Percentiles rank a stretch among this genome's conserved stretches.
These are phyloP conservation scores for Dilophus febrilis DNA, from an alignment of 2,888 invertebrate genomes.

Conservation along the genomic window DNA sequence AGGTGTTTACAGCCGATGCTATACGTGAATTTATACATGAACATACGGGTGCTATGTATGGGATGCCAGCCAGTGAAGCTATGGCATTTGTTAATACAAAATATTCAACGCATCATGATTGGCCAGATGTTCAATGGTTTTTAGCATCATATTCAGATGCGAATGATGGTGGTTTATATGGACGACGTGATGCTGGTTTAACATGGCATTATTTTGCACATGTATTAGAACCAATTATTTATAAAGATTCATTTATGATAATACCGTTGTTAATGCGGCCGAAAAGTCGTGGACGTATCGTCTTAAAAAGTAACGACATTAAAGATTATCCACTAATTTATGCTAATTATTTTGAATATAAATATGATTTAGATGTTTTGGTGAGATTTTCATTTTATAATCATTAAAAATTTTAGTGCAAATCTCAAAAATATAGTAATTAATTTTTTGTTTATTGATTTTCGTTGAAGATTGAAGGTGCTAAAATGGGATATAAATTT, in stretches of 20 bases:
- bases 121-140: conserved; percentile 66
- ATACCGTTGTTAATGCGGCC: conserved; percentile 57
- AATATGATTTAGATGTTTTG: conserved; percentile 50
- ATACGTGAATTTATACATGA: conserved; percentile 44
- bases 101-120: conserved; percentile 47
- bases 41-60: conserved; percentile 49
- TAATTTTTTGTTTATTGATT: no score
- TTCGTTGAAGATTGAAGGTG: conserved; percentile 62
- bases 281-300: conserved; percentile 48
- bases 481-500: conserved; percentile 46
- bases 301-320: conserved; percentile 50
- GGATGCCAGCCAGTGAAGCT: conserved; percentile 60
- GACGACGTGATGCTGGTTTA: conserved; percentile 48
- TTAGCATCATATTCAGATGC: conserved; percentile 58
- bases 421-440: no score
- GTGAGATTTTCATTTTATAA: conserved; percentile 32
- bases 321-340: conserved; percentile 63
- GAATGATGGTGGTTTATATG: conserved; percentile 60
- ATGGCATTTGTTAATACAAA: conserved; percentile 64
- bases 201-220: conserved; percentile 48
- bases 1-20: conserved; percentile 40
- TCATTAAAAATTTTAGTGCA: not conserved
- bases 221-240: conserved; percentile 52
- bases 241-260: conserved; percentile 47
- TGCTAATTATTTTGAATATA: conserved; percentile 68